Evolutionary conservation across 2,888 invertebrate genomes (phyloP), one percentile per base, ranked within the genome.

Genomic region (Sarcophaga carnaria): DNA sequence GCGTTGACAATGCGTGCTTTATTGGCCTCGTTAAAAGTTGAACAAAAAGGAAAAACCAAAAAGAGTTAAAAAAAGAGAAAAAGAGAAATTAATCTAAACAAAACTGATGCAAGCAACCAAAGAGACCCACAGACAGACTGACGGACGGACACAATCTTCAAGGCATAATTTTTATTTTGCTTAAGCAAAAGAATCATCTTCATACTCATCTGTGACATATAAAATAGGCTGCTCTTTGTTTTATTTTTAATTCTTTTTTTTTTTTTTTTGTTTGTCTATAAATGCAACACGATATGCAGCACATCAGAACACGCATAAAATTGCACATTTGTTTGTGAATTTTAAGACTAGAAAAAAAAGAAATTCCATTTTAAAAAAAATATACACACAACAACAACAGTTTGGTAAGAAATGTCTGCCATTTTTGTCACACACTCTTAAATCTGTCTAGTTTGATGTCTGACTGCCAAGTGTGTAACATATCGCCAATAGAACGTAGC

Each of bases 1-100:
- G 70, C 70, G 86, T 80, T 83, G 86, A 83, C 74, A 86, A 75
- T 74, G 83, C 86, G 83, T 86, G 83, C 86, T 83, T 86, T 78
- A 86, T 86, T 86, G 77, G 86, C 80, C 78, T 83, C 86, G 86
- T 86, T 86, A 86, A 86, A 69, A 83, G 66, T 63, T 45, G n/a
- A 59, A 76, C 25, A 76, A 69, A 80, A 69, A 37, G 45, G 6
- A 37, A 37, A 37, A 37, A 10, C 10, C 37, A 37, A 8, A 54
- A 54, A 54, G 54, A 54, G 54, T 5, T 54, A 54, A 14, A 17
- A 54, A 54, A 12, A 17, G 17, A 54, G 54, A 54, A 54, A 54
- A 12, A 54, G 37, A 37, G 37, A 37, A 37, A 37, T 37, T 10
- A 37, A 54, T 54, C 54, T 54, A 54, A 14, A 54, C 54, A 54